Evolutionary conservation across 2,888 invertebrate species (phyloP).

Genomic region (Cerastis leucographa): DNA sequence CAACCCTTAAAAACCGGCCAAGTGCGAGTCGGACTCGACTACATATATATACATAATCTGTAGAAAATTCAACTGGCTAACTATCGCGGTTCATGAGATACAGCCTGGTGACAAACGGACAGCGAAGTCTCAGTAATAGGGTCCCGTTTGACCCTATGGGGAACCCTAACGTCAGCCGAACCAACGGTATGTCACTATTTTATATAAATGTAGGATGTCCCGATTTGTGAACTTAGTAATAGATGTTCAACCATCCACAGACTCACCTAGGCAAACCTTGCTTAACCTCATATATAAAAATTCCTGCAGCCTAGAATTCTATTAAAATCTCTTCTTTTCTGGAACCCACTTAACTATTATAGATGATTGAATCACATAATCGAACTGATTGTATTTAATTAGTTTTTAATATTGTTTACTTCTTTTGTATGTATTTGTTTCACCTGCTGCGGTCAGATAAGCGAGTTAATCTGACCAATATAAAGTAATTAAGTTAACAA

Average conservation of each 20-base stretch:
- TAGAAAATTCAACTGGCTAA: too few relatives aligned
- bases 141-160: too few relatives aligned
- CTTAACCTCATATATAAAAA: neutral
- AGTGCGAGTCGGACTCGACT: too few relatives aligned
- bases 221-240: too few relatives aligned
- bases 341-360: neutral
- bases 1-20: neutral
- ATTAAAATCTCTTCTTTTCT: neutral
- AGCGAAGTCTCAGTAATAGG: too few relatives aligned
- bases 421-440: neutral
- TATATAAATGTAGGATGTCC: neutral
- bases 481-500: neutral
- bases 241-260: neutral
- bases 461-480: neutral
- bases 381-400: neutral
- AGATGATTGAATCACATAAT: neutral
- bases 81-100: too few relatives aligned
- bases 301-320: neutral
- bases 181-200: too few relatives aligned
- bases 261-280: neutral
- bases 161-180: neutral
- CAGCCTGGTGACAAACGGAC: too few relatives aligned
- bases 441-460: slow-evolving; percentile 1
- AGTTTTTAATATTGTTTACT: slow-evolving; percentile 22
- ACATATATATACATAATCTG: too few relatives aligned